phyloP scores from a whole-genome alignment of 2,113 vertebrate genomes.

The Diadophis punctatus region DNA sequence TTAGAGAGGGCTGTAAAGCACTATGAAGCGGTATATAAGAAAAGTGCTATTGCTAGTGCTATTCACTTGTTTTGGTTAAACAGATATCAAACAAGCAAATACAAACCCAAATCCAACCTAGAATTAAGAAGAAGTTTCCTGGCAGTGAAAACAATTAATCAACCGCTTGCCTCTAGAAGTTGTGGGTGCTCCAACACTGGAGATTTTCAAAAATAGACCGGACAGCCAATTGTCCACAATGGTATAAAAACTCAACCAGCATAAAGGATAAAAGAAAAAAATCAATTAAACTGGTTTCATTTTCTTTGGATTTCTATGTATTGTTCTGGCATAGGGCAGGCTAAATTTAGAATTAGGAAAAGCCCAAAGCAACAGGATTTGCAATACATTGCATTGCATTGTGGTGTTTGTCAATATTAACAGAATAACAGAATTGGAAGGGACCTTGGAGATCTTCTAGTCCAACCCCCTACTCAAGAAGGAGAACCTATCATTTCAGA shows the following conservation, averaged over 20 bases:
- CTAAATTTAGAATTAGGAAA: not conserved
- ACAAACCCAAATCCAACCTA: not conserved
- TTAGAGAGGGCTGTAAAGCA: too few relatives aligned
- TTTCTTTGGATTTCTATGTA: not conserved
- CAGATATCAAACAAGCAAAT: not conserved
- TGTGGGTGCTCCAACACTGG: not conserved
- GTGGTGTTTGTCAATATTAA: not conserved
- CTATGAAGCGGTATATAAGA: too few relatives aligned
- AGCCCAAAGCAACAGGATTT: not conserved
- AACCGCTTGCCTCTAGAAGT: fast-evolving
- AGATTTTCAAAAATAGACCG: not conserved
- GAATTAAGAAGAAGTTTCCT: not conserved
- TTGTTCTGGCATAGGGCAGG: not conserved
- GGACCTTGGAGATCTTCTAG: not conserved
- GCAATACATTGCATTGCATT: not conserved
- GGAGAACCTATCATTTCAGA: not conserved
- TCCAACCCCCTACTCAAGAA: not conserved
- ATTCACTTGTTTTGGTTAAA: not conserved
- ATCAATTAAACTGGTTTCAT: not conserved
- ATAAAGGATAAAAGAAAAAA: not conserved
- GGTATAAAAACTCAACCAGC: not conserved
- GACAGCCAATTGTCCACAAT: not conserved
- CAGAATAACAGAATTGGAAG: not conserved
- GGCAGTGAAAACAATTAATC: not conserved
- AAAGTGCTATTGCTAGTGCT: too few relatives aligned